These are phyloP conservation scores for Babylonia areolata DNA, from an alignment of 1,140 invertebrate genomes.

Conservation along the genomic window DNA sequence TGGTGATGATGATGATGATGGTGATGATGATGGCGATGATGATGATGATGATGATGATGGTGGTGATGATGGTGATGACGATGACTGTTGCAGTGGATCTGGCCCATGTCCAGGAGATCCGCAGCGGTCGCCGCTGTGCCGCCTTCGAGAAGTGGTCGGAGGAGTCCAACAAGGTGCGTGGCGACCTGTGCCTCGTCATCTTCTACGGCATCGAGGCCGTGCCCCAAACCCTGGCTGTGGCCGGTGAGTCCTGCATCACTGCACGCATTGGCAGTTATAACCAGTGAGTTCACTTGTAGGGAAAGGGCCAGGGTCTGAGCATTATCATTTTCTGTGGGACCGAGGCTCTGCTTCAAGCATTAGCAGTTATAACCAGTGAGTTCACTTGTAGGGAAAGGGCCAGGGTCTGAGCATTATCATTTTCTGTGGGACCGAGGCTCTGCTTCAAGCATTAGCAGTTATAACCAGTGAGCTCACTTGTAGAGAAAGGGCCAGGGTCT, in stretches of 20 bases:
- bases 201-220: conserved; percentile 30
- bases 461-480: too few relatives aligned
- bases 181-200: conserved; percentile 25
- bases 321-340: too few relatives aligned
- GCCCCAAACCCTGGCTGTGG: conserved; percentile 17
- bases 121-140: background rate
- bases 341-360: too few relatives aligned
- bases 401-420: too few relatives aligned
- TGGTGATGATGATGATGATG: too few relatives aligned
- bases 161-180: conserved; percentile 22
- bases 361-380: too few relatives aligned
- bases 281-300: background rate
- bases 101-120: conserved; percentile 19
- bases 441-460: too few relatives aligned
- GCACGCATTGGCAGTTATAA: background rate
- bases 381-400: background rate
- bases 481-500: background rate
- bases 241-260: background rate
- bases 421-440: too few relatives aligned
- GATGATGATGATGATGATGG: too few relatives aligned
- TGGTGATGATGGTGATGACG: too few relatives aligned
- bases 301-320: too few relatives aligned
- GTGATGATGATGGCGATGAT: too few relatives aligned
- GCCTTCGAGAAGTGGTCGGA: conserved; percentile 27
- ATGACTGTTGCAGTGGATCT: background rate